These are phyloP conservation scores for Sphaerophoria rueppellii DNA, from an alignment of 2,888 invertebrate genomes.

Conservation along the genomic window DNA sequence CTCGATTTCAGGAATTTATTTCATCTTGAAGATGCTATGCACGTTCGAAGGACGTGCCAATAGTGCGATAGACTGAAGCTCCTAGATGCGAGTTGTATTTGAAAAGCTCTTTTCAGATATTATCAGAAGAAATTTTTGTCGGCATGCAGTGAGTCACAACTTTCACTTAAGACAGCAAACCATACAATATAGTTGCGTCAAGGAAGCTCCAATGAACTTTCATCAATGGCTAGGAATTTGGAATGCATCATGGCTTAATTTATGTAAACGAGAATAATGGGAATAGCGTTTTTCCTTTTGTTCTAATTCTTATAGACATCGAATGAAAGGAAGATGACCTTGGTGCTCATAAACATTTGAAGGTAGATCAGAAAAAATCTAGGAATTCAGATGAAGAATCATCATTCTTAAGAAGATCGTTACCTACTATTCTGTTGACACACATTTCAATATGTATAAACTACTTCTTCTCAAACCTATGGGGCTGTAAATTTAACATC, in stretches of 20 bases:
- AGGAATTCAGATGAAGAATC: background rate
- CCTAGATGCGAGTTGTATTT: background rate
- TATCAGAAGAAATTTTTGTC: slow-evolving; percentile 8
- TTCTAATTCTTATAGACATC: background rate
- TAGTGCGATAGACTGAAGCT: slow-evolving; percentile 52
- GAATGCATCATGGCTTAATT: slow-evolving; percentile 35
- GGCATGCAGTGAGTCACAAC: slow-evolving; percentile 46
- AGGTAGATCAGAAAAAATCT: background rate
- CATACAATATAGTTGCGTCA: slow-evolving; percentile 28
- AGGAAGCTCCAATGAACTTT: slow-evolving; percentile 33
- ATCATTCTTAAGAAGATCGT: no score
- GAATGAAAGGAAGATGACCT: slow-evolving; percentile 6
- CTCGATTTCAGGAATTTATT: slow-evolving; percentile 61
- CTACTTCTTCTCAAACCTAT: no score
- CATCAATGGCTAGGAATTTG: slow-evolving; percentile 1
- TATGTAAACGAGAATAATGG: slow-evolving; percentile 26
- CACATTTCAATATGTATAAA: no score
- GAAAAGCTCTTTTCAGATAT: slow-evolving; percentile 35
- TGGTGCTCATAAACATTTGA: slow-evolving; percentile 1
- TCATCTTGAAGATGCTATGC: slow-evolving; percentile 50
- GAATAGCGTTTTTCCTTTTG: background rate
- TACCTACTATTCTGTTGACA: no score
- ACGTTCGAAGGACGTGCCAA: slow-evolving; percentile 67
- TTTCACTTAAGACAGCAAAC: slow-evolving; percentile 58
- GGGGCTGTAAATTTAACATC: no score